Base-by-base conservation (phyloP, 2,797 vertebrate genomes). In the Threskiornis aethiopicus region DNA sequence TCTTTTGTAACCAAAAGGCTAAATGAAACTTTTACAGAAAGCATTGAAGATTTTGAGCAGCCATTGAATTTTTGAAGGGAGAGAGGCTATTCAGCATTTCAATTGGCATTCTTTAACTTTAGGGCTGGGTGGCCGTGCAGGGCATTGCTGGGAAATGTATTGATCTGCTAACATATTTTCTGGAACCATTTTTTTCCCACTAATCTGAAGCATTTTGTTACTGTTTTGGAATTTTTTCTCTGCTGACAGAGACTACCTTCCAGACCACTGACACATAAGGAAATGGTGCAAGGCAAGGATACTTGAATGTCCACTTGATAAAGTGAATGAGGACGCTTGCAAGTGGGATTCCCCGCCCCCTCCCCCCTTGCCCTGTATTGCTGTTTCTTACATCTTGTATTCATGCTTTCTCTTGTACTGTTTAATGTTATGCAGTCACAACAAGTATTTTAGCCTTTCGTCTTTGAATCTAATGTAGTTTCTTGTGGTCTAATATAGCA, bases 111-210 rank as follows among this genome's bases (percentile, higher is more conserved):
- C 49, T 97, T 95, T 96, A 92, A 96, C 92, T 96, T 90, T 65
- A 97, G 65, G 77, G 41, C 42, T 91, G 54, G 67, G 46, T 96
- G 93, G 79, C 86, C 61, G 29, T 94, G 64, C 84, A 95, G 84
- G 83, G 81, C 79, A 90, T 84, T 97, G 89, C 81, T 96, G 81
- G 54, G 81, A 97, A 97, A 90, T 59, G 15, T 96, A 98, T 97
- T 96, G 96, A 98, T 98, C 94, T 96, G 59, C 21, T 92, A 94
- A 96, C 91, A 47, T 96, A 92, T 96, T 97, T 98, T 59, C 91
- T 96, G 95, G 71, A 96, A 91, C 7, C 8, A 2, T 44, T 96
- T 96, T 97, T 97, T 96, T 51, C 75, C 16, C 67, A 47, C 57
- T 67, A 77, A 42, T 62, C 87, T 96, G 87, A 97, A 96, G 83